A percentile compares a stretch with the other conserved stretches of the same genome.
Conservation (phyloP, 1,140 invertebrate genomes). For the Ephestia elutella region DNA sequence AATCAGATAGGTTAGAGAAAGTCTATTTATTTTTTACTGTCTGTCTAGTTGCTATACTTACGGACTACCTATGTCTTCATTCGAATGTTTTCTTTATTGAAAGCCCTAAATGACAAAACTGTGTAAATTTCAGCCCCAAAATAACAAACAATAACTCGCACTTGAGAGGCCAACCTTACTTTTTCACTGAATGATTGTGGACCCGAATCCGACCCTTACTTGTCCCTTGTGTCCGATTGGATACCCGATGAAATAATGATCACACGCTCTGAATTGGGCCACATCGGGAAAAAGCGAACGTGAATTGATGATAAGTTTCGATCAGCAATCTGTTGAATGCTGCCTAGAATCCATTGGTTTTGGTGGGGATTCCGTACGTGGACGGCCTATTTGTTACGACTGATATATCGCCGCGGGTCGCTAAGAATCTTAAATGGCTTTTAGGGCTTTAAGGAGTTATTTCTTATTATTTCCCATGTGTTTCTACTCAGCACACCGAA, state of each 20-base stretch:
- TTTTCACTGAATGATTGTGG: constrained; percentile 14
- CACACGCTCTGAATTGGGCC: constrained; percentile 15
- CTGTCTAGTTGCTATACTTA: too few species aligned
- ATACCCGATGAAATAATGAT: constrained; percentile 54
- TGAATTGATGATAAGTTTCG: constrained; percentile 27
- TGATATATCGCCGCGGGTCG: background rate
- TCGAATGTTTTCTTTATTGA: too few species aligned
- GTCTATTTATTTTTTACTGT: too few species aligned
- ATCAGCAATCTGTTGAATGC: constrained; percentile 34
- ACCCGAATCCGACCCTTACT: constrained; percentile 36
- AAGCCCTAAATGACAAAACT: too few species aligned
- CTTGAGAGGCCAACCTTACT: background rate
- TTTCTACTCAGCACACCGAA: too few species aligned
- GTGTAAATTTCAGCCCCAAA: too few species aligned
- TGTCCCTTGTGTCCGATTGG: constrained; percentile 40
- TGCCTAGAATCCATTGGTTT: constrained; percentile 5
- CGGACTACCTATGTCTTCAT: too few species aligned
- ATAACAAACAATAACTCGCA: too few species aligned
- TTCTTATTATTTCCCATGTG: too few species aligned
- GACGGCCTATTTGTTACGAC: background rate
- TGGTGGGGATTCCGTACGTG: background rate
- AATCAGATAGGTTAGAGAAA: too few species aligned
- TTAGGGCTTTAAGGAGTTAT: too few species aligned
- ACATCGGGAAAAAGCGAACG: constrained; percentile 10
- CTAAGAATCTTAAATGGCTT: background rate